Percentiles rank a stretch among this genome's conserved stretches.
These are phyloP conservation scores for Paratilapia polleni DNA, from an alignment of 2,113 vertebrate species.

Conservation along the genomic window DNA sequence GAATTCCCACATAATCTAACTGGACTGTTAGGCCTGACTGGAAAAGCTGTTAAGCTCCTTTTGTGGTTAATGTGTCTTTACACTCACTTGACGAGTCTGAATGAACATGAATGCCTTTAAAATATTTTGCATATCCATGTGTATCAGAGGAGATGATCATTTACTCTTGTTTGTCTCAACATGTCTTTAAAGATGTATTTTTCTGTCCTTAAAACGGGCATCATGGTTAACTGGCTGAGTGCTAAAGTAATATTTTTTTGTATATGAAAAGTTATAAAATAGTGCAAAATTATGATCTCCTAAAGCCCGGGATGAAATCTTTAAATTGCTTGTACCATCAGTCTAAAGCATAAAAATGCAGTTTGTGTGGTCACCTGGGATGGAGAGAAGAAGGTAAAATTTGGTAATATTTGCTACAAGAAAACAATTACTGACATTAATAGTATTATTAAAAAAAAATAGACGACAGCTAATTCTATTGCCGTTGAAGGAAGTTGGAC, in stretches of 20 bases:
- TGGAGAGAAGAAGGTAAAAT: neutral
- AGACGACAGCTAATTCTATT: too few relatives aligned
- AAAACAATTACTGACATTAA: neutral
- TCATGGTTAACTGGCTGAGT: neutral
- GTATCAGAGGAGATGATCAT: neutral
- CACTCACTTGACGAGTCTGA: neutral
- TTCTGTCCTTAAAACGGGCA: neutral
- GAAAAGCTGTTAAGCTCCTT: neutral
- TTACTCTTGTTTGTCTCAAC: neutral
- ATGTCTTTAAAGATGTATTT: neutral
- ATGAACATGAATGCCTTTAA: neutral
- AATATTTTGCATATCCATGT: neutral
- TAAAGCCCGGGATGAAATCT: neutral
- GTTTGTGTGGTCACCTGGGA: neutral
- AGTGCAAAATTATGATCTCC: neutral
- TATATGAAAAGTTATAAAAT: neutral
- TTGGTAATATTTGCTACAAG: neutral
- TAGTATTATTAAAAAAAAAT: neutral
- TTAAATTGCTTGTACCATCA: neutral
- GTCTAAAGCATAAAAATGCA: neutral
- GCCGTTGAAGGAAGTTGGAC: neutral
- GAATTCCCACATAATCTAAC: slow-evolving; percentile 1
- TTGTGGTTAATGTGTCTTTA: neutral
- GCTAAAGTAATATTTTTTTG: neutral
- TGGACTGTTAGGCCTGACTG: neutral